phyloP scores from a whole-genome alignment of 2,888 invertebrate species.

The Andrena praecox region DNA sequence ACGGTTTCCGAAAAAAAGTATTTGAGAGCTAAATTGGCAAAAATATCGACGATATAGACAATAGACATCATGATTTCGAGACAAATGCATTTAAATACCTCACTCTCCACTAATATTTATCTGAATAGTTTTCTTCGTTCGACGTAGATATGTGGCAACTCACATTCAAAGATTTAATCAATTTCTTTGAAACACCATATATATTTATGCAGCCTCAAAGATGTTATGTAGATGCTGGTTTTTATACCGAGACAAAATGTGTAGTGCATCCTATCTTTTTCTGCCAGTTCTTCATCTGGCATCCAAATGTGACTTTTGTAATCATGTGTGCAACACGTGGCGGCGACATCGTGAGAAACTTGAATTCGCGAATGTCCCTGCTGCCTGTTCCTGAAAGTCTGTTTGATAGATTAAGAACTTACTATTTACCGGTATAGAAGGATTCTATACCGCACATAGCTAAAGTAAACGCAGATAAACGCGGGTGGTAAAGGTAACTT shows the following conservation, averaged over 20 bases:
- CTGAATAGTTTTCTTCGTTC: too few species aligned
- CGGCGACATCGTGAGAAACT: slow-evolving; percentile 48
- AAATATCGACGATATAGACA: too few species aligned
- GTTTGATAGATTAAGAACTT: neutral
- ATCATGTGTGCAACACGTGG: slow-evolving; percentile 48
- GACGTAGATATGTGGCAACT: too few species aligned
- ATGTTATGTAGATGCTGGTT: neutral
- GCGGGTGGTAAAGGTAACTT: neutral
- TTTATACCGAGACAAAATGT: neutral
- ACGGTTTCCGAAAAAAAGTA: too few species aligned
- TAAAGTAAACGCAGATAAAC: neutral
- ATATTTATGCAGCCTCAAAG: too few species aligned
- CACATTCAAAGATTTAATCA: too few species aligned
- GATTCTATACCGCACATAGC: neutral
- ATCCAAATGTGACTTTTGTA: slow-evolving; percentile 34
- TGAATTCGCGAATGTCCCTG: neutral
- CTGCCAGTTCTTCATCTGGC: slow-evolving; percentile 22
- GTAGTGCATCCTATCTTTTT: slow-evolving; percentile 12
- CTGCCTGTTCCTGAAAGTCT: neutral
- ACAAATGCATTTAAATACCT: too few species aligned
- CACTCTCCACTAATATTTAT: too few species aligned
- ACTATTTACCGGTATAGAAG: slow-evolving; percentile 23
- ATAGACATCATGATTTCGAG: too few species aligned
- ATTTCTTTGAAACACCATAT: too few species aligned
- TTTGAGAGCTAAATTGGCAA: too few species aligned